phyloP scores from a whole-genome alignment of 1,140 invertebrate genomes.

The Dendroctonus ponderosae region DNA sequence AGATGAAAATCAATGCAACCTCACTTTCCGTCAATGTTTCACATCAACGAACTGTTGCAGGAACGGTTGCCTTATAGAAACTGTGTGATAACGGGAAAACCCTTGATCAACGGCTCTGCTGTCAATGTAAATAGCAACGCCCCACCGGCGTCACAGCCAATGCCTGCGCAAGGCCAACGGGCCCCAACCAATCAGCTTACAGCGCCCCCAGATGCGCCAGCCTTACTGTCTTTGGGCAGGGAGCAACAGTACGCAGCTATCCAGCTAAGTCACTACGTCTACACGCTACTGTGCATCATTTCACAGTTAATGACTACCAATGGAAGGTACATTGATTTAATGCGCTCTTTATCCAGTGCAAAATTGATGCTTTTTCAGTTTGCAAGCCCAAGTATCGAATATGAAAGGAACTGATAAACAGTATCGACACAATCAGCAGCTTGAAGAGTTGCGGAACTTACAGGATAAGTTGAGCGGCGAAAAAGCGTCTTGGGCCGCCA shows the following conservation, averaged over 20 bases:
- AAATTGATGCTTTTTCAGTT: constrained; percentile 45
- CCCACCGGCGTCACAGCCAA: constrained; percentile 27
- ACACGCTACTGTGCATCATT: constrained; percentile 78
- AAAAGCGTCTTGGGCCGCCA: constrained; percentile 71
- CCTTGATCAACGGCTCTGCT: constrained; percentile 45
- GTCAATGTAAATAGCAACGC: constrained; percentile 16
- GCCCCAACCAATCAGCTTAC: constrained; percentile 20
- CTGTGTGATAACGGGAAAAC: constrained; percentile 46
- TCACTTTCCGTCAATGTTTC: neutral
- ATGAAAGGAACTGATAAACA: constrained; percentile 56
- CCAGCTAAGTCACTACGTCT: constrained; percentile 76
- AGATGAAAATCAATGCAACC: neutral
- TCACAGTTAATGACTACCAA: constrained; percentile 84
- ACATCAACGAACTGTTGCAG: constrained; percentile 39
- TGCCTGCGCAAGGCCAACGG: neutral
- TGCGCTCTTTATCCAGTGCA: neutral
- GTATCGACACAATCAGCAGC: constrained; percentile 69
- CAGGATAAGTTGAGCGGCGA: constrained; percentile 77
- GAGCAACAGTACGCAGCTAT: constrained; percentile 72
- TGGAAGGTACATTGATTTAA: constrained; percentile 58
- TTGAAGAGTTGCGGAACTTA: constrained; percentile 71
- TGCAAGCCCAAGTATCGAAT: constrained; percentile 65
- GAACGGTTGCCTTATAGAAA: constrained; percentile 57
- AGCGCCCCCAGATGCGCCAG: constrained; percentile 45
- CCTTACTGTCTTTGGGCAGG: constrained; percentile 53